These are phyloP conservation scores for Coelopa frigida DNA, from an alignment of 1,140 invertebrate species.

Conservation along the genomic window DNA sequence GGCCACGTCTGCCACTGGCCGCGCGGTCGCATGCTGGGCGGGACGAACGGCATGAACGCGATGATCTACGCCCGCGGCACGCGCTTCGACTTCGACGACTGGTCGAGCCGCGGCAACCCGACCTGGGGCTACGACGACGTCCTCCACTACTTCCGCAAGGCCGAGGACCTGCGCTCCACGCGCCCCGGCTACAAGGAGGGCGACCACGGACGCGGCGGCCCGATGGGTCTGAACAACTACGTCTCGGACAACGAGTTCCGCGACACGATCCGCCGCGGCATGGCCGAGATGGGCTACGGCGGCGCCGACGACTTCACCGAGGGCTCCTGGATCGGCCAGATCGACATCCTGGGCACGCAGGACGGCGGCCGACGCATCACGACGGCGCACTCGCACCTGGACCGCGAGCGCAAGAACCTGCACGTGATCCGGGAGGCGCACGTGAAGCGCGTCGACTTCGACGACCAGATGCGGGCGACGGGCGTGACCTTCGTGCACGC, in stretches of 20 bases:
- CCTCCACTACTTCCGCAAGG: constrained; percentile 64
- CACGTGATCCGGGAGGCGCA: constrained; percentile 67
- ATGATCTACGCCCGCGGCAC: constrained; percentile 70
- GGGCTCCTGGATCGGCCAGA: constrained; percentile 47
- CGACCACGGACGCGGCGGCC: constrained; percentile 53
- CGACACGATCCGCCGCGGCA: constrained; percentile 42
- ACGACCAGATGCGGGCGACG: constrained; percentile 60
- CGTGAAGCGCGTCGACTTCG: constrained; percentile 66
- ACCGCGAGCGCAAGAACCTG: constrained; percentile 61
- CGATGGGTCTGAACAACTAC: constrained; percentile 51
- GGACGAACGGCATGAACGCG: constrained; percentile 62
- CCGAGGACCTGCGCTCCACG: constrained; percentile 52
- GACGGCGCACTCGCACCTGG: constrained; percentile 51
- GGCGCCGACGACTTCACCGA: constrained; percentile 50
- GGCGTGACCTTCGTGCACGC: constrained; percentile 70
- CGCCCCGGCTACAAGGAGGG: constrained; percentile 44
- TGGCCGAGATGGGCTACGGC: constrained; percentile 41
- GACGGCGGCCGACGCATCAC: constrained; percentile 52
- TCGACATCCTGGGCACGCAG: constrained; percentile 43
- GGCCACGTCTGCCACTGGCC: constrained; percentile 51
- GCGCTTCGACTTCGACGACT: constrained; percentile 53
- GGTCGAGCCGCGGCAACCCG: constrained; percentile 55
- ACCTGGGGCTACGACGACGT: constrained; percentile 63
- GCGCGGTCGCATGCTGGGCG: constrained; percentile 58
- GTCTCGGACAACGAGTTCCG: constrained; percentile 34